Base-by-base conservation (phyloP, 2,888 invertebrate genomes). In the Mellilla xanthometata region DNA sequence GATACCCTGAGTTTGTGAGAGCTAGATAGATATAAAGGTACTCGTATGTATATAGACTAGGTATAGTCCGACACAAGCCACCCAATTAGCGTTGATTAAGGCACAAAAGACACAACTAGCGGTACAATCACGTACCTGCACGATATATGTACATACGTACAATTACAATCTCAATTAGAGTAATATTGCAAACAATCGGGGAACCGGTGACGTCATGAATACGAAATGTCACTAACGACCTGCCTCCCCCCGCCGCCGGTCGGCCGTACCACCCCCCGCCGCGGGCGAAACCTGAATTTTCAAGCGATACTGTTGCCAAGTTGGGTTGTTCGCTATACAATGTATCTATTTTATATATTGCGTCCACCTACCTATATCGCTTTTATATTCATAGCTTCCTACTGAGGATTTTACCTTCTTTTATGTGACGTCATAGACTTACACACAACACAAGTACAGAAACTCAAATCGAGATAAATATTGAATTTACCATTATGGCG, bases 141-240 rank as follows among this genome's bases (percentile, higher is more conserved):
- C 72, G 77, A 77, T 83, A 76, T 79, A 42, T 41, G 76, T 82
- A 76, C 76, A 76, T 82, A 76, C 77, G 62, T 72, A 78, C 84
- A 85, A 81, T 88, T 86, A 85, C 87, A 86, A 86, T 88, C 78
- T 77, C 88, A 89, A 88, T 89, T 89, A 88, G 85, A 85, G 81
- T 88, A 86, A 88, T 87, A 88, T 87, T 84, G 87, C 89, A 89
- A 89, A 89, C 88, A 88, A 89, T 87, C 85, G 88, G 81, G 82
- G 80, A 69, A 76, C 56, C 82, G 78, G 77, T 80, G 81, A 81
- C 85, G 87, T 83, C 85, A 87, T 88, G 89, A 88, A 89, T 89
- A 87, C 88, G 80, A 84, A 88, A 88, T 88, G 81, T 83, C 86
- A 79, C 88, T 88, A 88, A 88, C 89, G 88, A 89, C 81, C 77